These are phyloP conservation scores for Gastrophryne carolinensis DNA, from an alignment of 2,797 vertebrate species.

Conservation along the genomic window DNA sequence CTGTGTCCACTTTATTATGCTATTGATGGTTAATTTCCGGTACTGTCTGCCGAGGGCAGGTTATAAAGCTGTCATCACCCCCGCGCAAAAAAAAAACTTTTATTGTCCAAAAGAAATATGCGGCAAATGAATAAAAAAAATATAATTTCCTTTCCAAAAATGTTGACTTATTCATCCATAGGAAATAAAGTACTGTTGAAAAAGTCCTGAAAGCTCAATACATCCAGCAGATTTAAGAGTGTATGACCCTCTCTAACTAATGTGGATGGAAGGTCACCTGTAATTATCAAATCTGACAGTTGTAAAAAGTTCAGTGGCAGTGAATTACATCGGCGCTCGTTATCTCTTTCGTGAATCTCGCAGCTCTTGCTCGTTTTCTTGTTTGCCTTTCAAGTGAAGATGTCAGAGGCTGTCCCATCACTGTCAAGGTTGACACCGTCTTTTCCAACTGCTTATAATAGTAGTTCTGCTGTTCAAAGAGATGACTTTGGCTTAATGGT, in stretches of 20 bases:
- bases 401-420: slow-evolving; percentile 18
- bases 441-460: slow-evolving; percentile 8
- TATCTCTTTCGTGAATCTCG: slow-evolving; percentile 23
- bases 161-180: neutral
- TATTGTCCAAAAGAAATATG: neutral
- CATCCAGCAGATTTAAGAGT: neutral
- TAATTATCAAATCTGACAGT: slow-evolving; percentile 25
- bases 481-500: slow-evolving; percentile 9
- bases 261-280: slow-evolving; percentile 1
- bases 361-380: slow-evolving; percentile 1
- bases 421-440: slow-evolving; percentile 24
- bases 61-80: slow-evolving; percentile 52
- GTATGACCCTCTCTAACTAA: slow-evolving; percentile 2
- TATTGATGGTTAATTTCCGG: slow-evolving; percentile 39
- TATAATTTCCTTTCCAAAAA: slow-evolving; percentile 4
- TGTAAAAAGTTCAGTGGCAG: neutral
- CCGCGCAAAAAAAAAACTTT: neutral
- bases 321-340: slow-evolving; percentile 1
- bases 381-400: slow-evolving; percentile 28
- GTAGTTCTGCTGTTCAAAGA: neutral
- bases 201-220: neutral
- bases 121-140: neutral
- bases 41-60: slow-evolving; percentile 52
- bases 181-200: neutral
- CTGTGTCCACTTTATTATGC: slow-evolving; percentile 50